Conservation (phyloP, 2,888 invertebrate species). For the Agonopterix subpropinquella region DNA sequence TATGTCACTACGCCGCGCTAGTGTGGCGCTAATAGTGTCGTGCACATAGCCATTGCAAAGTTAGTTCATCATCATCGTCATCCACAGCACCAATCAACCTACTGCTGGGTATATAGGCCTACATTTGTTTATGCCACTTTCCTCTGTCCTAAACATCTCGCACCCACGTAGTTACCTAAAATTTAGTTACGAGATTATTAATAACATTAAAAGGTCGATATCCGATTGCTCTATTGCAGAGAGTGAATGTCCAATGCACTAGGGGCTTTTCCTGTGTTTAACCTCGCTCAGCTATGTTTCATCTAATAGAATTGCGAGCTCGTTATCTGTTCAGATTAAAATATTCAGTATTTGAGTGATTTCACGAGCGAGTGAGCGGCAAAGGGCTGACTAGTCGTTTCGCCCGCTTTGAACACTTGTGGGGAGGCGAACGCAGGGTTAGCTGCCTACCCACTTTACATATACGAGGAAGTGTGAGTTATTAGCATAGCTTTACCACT, state of each 20-base stretch:
- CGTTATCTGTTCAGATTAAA: conserved; percentile 76
- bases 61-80: too few species aligned
- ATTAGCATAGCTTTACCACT: background rate
- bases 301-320: conserved; percentile 75
- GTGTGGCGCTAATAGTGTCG: too few species aligned
- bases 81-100: too few species aligned
- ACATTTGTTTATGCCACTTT: background rate
- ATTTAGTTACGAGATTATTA: too few species aligned
- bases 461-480: conserved; percentile 38
- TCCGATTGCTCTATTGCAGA: background rate
- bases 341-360: conserved; percentile 77
- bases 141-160: too few species aligned
- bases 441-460: conserved; percentile 48
- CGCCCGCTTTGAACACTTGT: conserved; percentile 72
- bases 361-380: conserved; percentile 74
- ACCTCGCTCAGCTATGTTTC: conserved; percentile 69
- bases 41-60: too few species aligned
- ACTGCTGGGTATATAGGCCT: too few species aligned
- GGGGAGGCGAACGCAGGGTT: conserved; percentile 44
- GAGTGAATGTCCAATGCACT: conserved; percentile 25
- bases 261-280: conserved; percentile 44
- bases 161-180: too few species aligned
- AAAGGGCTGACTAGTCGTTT: conserved; percentile 75
- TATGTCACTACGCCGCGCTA: too few species aligned
- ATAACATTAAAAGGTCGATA: too few species aligned